Evolutionary conservation across 2,113 vertebrate genomes (phyloP).

Genomic region (Dunckerocampus dactyliophorus): DNA sequence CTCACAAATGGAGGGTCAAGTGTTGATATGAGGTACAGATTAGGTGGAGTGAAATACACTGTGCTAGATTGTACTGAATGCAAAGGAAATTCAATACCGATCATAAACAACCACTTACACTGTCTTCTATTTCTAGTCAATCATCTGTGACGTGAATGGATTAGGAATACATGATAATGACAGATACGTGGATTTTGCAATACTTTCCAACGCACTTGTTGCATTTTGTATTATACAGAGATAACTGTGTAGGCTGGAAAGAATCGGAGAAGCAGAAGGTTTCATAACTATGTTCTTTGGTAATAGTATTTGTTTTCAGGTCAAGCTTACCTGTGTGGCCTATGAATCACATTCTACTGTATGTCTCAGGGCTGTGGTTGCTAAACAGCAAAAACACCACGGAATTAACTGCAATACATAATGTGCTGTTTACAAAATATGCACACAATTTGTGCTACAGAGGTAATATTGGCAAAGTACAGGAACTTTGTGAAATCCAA

Average conservation of each 20-base stretch:
- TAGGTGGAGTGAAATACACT: neutral
- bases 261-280: slow-evolving; percentile 9
- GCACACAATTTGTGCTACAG: too few species aligned
- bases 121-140: neutral
- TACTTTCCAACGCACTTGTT: slow-evolving; percentile 31
- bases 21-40: neutral
- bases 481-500: too few species aligned
- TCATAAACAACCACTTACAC: neutral
- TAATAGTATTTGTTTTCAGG: slow-evolving; percentile 11
- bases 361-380: slow-evolving; percentile 13
- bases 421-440: too few species aligned
- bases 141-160: neutral
- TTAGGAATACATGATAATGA: neutral
- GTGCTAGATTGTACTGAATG: neutral
- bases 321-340: slow-evolving; percentile 21
- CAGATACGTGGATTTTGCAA: slow-evolving; percentile 37
- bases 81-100: neutral
- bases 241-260: slow-evolving; percentile 13
- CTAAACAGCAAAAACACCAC: neutral
- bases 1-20: neutral
- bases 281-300: slow-evolving; percentile 19
- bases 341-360: slow-evolving; percentile 34
- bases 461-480: too few species aligned
- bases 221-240: slow-evolving; percentile 24
- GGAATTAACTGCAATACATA: too few species aligned